A percentile compares a stretch with the other conserved stretches of the same genome.
phyloP scores from a whole-genome alignment of 1,140 invertebrate species.

The Acromyrmex echinatior region DNA sequence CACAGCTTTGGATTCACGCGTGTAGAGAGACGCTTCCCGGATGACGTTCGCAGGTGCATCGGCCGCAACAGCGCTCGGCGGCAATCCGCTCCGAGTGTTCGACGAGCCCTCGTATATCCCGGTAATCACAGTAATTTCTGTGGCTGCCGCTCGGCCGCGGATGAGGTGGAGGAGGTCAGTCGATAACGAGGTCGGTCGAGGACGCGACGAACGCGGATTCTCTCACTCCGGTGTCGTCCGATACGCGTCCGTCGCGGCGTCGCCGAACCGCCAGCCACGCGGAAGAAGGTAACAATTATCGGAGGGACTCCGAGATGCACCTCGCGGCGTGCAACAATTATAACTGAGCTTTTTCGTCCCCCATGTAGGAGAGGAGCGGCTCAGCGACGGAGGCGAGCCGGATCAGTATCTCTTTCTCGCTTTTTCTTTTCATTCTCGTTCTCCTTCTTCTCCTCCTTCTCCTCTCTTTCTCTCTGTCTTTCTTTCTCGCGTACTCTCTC shows the following conservation, averaged over 20 bases:
- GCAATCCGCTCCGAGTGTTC: constrained; percentile 61
- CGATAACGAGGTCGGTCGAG: constrained; percentile 72
- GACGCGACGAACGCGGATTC: constrained; percentile 56
- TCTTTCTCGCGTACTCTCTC: not conserved
- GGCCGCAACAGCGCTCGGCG: not conserved
- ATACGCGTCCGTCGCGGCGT: constrained; percentile 26
- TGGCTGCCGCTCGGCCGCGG: constrained; percentile 55
- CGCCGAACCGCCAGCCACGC: constrained; percentile 36
- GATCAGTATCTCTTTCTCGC: constrained; percentile 69
- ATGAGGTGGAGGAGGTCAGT: constrained; percentile 60
- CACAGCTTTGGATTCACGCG: not conserved
- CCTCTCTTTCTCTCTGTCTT: not conserved
- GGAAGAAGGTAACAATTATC: constrained; percentile 72
- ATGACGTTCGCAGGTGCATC: constrained; percentile 39
- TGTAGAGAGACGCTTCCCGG: constrained; percentile 6
- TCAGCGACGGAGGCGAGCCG: constrained; percentile 79
- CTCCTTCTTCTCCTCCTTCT: constrained; percentile 2
- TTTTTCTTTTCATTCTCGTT: constrained; percentile 12
- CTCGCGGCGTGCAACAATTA: constrained; percentile 86
- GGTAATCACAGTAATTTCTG: constrained; percentile 75
- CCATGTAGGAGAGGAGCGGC: constrained; percentile 66
- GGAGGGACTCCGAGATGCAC: constrained; percentile 68
- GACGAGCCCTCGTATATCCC: constrained; percentile 71
- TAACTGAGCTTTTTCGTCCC: constrained; percentile 87
- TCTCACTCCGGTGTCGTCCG: constrained; percentile 16